Percentiles rank a stretch among this genome's conserved stretches.
phyloP scores from a whole-genome alignment of 2,797 vertebrate genomes.

The Antrozous pallidus region DNA sequence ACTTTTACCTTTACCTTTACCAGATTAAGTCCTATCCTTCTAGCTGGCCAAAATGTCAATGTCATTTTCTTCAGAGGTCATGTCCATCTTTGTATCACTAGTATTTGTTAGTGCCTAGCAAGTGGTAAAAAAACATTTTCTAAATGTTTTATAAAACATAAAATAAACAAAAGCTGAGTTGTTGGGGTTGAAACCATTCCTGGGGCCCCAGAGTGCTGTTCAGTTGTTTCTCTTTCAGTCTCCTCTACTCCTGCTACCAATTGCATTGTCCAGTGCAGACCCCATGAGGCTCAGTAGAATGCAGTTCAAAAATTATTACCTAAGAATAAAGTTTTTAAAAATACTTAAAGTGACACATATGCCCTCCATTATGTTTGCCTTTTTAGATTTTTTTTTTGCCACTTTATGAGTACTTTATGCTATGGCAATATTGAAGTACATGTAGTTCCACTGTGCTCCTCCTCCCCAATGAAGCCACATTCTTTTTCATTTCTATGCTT shows the following conservation, averaged over 20 bases:
- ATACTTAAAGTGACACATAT: neutral
- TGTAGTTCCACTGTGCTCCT: neutral
- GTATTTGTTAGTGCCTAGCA: neutral
- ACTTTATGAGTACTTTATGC: neutral
- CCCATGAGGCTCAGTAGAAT: neutral
- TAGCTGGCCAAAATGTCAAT: neutral
- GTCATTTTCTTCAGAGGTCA: conserved; percentile 1
- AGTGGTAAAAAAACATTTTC: neutral
- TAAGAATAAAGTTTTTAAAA: neutral
- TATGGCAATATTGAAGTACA: neutral
- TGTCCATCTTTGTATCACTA: neutral
- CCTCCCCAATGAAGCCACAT: neutral
- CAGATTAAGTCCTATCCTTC: conserved; percentile 3
- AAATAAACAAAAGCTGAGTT: conserved; percentile 12
- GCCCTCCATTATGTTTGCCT: neutral
- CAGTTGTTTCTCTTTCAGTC: conserved; percentile 4
- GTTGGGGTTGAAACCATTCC: neutral
- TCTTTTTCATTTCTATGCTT: neutral
- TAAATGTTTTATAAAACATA: conserved; percentile 18
- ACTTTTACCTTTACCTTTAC: neutral
- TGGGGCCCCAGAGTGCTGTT: neutral
- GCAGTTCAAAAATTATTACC: neutral
- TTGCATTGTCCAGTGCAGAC: neutral
- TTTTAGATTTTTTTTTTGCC: conserved; percentile 14
- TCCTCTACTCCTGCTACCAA: neutral